A percentile compares a stretch with the other conserved stretches of the same genome.
phyloP scores from a whole-genome alignment of 2,797 vertebrate species.

The Kryptopterus vitreolus region DNA sequence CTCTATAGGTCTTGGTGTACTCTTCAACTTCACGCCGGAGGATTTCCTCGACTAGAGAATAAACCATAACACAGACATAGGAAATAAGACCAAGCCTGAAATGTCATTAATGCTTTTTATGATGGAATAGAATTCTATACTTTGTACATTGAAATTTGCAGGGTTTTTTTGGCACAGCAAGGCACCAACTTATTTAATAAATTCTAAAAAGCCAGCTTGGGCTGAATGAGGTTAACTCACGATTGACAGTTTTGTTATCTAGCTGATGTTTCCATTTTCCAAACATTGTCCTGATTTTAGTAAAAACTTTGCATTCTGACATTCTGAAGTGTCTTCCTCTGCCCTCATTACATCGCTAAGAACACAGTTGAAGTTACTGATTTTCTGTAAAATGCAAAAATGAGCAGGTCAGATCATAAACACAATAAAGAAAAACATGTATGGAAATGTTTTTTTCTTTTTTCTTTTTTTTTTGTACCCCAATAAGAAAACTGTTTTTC shows the following conservation, averaged over 20 bases:
- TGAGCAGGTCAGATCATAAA: neutral
- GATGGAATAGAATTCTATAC: neutral
- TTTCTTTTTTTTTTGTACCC: too few species aligned
- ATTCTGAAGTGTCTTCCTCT: conserved; percentile 40
- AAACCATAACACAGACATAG: conserved; percentile 15
- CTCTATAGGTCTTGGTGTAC: conserved; percentile 63
- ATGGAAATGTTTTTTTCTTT: too few species aligned
- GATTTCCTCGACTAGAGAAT: conserved; percentile 49
- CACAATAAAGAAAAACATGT: neutral
- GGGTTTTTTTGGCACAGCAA: too few species aligned
- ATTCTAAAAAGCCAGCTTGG: neutral
- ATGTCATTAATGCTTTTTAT: neutral
- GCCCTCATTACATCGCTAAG: conserved; percentile 41
- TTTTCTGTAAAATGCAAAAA: conserved; percentile 45
- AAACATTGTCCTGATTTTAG: conserved; percentile 45
- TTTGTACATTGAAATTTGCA: too few species aligned
- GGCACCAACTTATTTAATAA: too few species aligned
- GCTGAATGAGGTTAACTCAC: conserved; percentile 32
- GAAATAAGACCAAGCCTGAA: neutral
- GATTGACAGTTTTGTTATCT: conserved; percentile 26
- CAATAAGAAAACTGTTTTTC: conserved; percentile 49
- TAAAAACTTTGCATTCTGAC: conserved; percentile 35
- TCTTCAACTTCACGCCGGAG: conserved; percentile 35
- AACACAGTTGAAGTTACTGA: conserved; percentile 38
- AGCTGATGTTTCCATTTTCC: conserved; percentile 43